phyloP scores from a whole-genome alignment of 2,888 invertebrate species.

The Mesoligia furuncula region DNA sequence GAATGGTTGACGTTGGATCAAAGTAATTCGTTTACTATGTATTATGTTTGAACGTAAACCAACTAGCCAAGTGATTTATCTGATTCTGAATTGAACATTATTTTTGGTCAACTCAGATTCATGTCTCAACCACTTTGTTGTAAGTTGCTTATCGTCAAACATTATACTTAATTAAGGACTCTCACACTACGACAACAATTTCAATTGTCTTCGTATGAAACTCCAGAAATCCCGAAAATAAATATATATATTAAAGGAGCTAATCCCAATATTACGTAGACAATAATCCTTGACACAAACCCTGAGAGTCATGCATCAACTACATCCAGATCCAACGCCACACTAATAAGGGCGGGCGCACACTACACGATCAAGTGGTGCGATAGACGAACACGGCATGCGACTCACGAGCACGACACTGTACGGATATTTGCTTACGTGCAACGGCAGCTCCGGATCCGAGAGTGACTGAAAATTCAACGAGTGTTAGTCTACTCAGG shows the following conservation, averaged over 20 bases:
- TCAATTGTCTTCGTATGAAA: constrained; percentile 1
- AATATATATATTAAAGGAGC: not conserved
- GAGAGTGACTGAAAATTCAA: constrained; percentile 89
- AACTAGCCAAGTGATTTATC: not conserved
- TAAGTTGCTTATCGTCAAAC: constrained; percentile 9
- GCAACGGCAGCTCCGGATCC: constrained; percentile 87
- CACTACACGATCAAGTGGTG: constrained; percentile 74
- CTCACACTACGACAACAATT: constrained; percentile 17
- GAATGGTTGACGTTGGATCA: constrained; percentile 63
- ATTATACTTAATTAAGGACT: not conserved
- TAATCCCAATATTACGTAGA: constrained; percentile 29
- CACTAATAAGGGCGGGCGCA: constrained; percentile 49
- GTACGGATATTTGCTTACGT: constrained; percentile 87
- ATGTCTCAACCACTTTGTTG: not conserved
- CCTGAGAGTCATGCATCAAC: constrained; percentile 38
- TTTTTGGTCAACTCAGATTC: not conserved
- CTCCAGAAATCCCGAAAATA: constrained; percentile 4
- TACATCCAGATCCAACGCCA: constrained; percentile 56
- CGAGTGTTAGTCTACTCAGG: constrained; percentile 85
- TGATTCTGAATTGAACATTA: not conserved
- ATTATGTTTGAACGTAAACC: constrained; percentile 7
- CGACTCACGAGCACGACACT: constrained; percentile 83
- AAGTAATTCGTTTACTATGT: constrained; percentile 24
- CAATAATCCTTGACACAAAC: constrained; percentile 30
- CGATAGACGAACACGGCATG: constrained; percentile 85